Evolutionary conservation across 2,888 invertebrate species (phyloP).

Genomic region (Mactromeris polynyma): DNA sequence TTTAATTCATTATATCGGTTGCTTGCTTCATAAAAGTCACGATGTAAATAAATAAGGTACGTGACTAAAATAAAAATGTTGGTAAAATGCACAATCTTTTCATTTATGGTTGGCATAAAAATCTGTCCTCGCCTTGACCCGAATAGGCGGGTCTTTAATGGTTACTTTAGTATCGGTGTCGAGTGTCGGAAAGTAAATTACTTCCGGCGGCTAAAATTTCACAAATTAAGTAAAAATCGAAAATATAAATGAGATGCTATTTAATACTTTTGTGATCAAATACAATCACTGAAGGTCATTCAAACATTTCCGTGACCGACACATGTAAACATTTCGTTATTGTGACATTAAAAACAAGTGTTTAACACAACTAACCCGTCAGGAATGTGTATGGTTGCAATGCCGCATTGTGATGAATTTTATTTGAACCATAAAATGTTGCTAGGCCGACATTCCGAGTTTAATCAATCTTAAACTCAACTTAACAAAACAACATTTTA

Average conservation of each 20-base stretch:
- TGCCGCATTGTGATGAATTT: no score
- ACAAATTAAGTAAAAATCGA: not conserved
- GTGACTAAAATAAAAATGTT: not conserved
- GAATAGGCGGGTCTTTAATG: not conserved
- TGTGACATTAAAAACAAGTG: not conserved
- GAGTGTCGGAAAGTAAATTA: conserved; percentile 3
- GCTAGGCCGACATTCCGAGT: no score
- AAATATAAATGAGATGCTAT: not conserved
- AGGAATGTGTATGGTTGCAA: no score
- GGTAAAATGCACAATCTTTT: not conserved
- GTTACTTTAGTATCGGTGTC: conserved; percentile 2
- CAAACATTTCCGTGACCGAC: not conserved
- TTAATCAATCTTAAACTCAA: no score
- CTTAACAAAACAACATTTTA: no score
- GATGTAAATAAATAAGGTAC: not conserved
- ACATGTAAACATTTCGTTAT: not conserved
- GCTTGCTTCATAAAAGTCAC: not conserved
- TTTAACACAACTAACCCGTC: no score
- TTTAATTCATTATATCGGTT: not conserved
- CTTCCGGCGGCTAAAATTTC: not conserved
- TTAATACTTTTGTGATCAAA: not conserved
- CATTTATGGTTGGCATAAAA: not conserved
- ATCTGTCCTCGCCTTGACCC: conserved; percentile 2
- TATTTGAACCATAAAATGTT: no score
- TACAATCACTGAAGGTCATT: not conserved